Conservation (phyloP, 2,888 invertebrate species). For the Drosophila cyrtoloma region DNA sequence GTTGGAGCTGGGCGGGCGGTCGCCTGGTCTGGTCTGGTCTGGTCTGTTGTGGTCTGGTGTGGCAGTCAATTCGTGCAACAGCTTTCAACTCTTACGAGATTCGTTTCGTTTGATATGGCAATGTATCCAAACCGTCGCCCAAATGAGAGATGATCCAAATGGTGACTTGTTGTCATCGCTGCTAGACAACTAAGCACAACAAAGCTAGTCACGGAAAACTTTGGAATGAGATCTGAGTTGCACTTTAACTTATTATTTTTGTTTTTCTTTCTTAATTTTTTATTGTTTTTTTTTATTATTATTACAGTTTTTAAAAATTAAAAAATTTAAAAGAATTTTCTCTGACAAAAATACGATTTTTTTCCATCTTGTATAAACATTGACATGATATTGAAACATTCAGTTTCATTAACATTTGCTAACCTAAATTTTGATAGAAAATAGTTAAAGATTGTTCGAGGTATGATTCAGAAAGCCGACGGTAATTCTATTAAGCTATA, state of each 20-base stretch:
- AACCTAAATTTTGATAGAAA: background rate
- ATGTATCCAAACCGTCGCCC: slow-evolving; percentile 32
- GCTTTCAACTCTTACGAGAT: slow-evolving; percentile 52
- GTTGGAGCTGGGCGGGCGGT: slow-evolving; percentile 45
- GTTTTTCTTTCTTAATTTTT: background rate
- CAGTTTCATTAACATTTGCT: too few relatives aligned
- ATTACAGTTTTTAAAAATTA: background rate
- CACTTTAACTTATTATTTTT: background rate
- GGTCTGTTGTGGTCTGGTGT: slow-evolving; percentile 11
- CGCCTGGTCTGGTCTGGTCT: slow-evolving; percentile 13
- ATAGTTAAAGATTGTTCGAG: background rate
- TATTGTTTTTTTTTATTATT: background rate
- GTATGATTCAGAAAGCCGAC: background rate
- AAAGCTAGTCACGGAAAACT: slow-evolving; percentile 8
- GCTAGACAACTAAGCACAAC: background rate
- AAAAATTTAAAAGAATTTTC: background rate
- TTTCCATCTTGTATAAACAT: too few relatives aligned
- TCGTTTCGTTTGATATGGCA: slow-evolving; percentile 49
- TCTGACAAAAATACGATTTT: too few relatives aligned
- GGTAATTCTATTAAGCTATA: background rate
- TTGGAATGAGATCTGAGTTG: background rate
- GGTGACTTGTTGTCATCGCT: slow-evolving; percentile 36
- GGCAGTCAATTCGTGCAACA: slow-evolving; percentile 60
- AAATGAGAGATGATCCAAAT: slow-evolving; percentile 44
- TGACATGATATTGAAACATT: too few relatives aligned